Percentiles rank a stretch among this genome's conserved stretches.
Conservation (phyloP, 2,888 invertebrate species). For the Cactoblastis cactorum region DNA sequence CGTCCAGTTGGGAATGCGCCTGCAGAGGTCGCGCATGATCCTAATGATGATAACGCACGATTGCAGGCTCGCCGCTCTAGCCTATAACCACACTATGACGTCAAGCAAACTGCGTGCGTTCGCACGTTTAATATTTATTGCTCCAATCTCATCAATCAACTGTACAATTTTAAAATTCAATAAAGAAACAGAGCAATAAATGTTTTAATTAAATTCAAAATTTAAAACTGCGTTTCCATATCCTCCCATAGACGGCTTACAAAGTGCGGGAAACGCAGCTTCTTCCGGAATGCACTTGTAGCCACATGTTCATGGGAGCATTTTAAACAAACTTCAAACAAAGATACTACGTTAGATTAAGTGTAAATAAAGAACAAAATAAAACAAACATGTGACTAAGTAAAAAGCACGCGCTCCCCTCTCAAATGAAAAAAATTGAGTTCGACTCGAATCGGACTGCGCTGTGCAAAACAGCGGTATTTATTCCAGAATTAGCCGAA, state of each 20-base stretch:
- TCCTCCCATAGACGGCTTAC: conserved; percentile 48
- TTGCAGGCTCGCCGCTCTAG: conserved; percentile 96
- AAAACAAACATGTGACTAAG: conserved; percentile 77
- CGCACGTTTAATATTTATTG: conserved; percentile 33
- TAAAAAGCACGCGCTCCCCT: conserved; percentile 68
- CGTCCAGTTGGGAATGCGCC: conserved; percentile 96
- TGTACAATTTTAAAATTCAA: conserved; percentile 8
- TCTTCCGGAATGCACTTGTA: conserved; percentile 57
- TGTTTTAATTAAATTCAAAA: conserved; percentile 26
- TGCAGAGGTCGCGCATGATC: conserved; percentile 96
- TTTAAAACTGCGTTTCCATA: conserved; percentile 62
- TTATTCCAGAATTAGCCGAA: conserved; percentile 1
- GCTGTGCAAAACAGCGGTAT: neutral
- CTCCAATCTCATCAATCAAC: conserved; percentile 32
- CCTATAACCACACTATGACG: conserved; percentile 76
- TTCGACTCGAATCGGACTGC: conserved; percentile 25
- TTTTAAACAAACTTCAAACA: conserved; percentile 23
- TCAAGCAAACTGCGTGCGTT: conserved; percentile 13
- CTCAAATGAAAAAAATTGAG: conserved; percentile 18
- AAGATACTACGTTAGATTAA: conserved; percentile 34
- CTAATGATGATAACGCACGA: conserved; percentile 98
- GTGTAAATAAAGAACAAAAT: conserved; percentile 34
- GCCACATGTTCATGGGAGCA: conserved; percentile 75
- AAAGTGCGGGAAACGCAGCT: conserved; percentile 70
- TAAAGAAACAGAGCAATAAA: conserved; percentile 46